These are phyloP conservation scores for Encarsia formosa DNA, from an alignment of 2,888 invertebrate species.

Conservation along the genomic window DNA sequence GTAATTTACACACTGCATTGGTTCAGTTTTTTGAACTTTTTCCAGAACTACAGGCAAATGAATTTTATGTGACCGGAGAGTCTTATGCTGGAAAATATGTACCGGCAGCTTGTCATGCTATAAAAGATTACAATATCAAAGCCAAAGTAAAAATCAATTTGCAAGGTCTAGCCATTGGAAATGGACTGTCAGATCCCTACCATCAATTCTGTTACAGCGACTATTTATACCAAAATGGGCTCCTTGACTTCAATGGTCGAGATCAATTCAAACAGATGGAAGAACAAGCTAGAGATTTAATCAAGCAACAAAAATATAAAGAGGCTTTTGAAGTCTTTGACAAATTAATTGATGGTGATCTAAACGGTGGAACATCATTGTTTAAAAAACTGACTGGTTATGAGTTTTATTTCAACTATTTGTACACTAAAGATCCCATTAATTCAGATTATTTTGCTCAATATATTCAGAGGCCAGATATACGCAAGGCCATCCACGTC, in stretches of 20 bases:
- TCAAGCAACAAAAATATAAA: slow-evolving; percentile 59
- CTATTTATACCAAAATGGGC: slow-evolving; percentile 73
- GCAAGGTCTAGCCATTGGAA: slow-evolving; percentile 69
- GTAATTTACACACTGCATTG: slow-evolving; percentile 71
- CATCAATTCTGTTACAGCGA: slow-evolving; percentile 70
- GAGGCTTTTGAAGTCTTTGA: slow-evolving; percentile 66
- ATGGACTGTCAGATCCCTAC: slow-evolving; percentile 70
- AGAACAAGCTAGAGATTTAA: slow-evolving; percentile 55
- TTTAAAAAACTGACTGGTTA: slow-evolving; percentile 75
- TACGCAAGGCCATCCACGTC: slow-evolving; percentile 77
- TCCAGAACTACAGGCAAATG: slow-evolving; percentile 64
- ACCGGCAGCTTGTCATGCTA: slow-evolving; percentile 72
- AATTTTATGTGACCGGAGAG: slow-evolving; percentile 81
- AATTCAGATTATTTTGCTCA: slow-evolving; percentile 56
- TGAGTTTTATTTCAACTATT: slow-evolving; percentile 69
- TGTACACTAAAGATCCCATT: slow-evolving; percentile 59
- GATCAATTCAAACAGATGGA: slow-evolving; percentile 61
- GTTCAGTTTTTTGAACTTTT: slow-evolving; percentile 81
- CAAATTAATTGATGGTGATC: slow-evolving; percentile 64
- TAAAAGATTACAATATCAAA: slow-evolving; percentile 60
- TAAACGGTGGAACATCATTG: slow-evolving; percentile 57
- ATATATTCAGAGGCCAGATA: slow-evolving; percentile 60
- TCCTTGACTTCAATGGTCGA: slow-evolving; percentile 64
- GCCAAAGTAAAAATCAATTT: slow-evolving; percentile 65
- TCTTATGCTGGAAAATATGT: slow-evolving; percentile 78